Evolutionary conservation across 2,888 invertebrate genomes (phyloP).

Genomic region (Drosophila ustulata): DNA sequence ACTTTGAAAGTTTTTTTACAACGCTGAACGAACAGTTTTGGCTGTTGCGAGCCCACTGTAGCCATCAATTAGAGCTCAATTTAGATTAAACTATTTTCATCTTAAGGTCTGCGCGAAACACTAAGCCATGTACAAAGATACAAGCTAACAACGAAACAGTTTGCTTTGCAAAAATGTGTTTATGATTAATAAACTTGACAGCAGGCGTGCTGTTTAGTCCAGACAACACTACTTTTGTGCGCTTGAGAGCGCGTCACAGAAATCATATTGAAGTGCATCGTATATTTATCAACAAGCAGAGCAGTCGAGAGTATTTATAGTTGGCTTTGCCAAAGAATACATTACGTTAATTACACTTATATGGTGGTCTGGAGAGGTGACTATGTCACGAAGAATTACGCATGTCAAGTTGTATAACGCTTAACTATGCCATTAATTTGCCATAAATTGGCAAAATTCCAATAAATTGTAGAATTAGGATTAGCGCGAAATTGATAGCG

Average conservation of each 20-base stretch:
- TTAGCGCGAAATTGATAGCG: background rate
- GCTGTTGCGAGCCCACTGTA: background rate
- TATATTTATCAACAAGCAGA: conserved; percentile 2
- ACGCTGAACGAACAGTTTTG: background rate
- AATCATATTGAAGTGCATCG: conserved; percentile 17
- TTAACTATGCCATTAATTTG: background rate
- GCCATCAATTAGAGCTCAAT: conserved; percentile 3
- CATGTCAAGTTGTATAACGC: background rate
- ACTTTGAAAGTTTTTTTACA: background rate
- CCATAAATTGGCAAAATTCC: background rate
- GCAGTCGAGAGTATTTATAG: background rate
- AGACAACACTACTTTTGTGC: background rate
- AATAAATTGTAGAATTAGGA: background rate
- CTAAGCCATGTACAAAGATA: conserved; percentile 1
- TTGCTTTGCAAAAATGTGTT: conserved; percentile 45
- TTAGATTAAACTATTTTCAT: conserved; percentile 11
- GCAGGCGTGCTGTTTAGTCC: conserved; percentile 8
- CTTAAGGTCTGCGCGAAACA: conserved; percentile 5
- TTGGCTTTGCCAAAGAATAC: conserved; percentile 5
- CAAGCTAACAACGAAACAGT: conserved; percentile 11
- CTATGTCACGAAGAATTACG: background rate
- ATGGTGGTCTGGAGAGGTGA: conserved; percentile 1
- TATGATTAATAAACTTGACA: conserved; percentile 55
- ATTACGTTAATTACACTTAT: conserved; percentile 7
- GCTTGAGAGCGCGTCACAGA: background rate